Conservation (phyloP, 1,140 invertebrate species). For the Hyles vespertilio region DNA sequence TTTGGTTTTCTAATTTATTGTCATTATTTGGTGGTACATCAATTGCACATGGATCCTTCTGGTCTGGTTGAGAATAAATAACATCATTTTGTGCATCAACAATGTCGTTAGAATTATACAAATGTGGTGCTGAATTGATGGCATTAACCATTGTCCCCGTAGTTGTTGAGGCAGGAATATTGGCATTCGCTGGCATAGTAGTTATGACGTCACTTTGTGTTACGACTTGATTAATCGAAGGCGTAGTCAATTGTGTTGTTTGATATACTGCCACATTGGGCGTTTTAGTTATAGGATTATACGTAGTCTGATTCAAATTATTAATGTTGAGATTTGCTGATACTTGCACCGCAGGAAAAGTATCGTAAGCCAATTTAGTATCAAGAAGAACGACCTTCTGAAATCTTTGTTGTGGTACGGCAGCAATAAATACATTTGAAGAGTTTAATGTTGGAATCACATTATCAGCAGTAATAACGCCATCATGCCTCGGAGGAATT, state of each 20-base stretch:
- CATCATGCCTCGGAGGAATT: too few relatives aligned
- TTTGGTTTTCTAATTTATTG: not conserved
- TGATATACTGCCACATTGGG: slow-evolving; percentile 38
- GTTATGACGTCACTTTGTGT: too few relatives aligned
- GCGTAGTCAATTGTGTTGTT: slow-evolving; percentile 5
- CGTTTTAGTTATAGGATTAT: slow-evolving; percentile 28
- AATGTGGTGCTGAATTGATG: too few relatives aligned
- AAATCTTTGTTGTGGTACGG: slow-evolving; percentile 20
- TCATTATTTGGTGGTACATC: too few relatives aligned
- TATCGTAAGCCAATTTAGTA: slow-evolving; percentile 37
- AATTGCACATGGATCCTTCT: too few relatives aligned
- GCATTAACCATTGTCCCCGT: too few relatives aligned
- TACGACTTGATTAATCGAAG: not conserved
- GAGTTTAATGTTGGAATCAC: not conserved
- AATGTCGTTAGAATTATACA: too few relatives aligned
- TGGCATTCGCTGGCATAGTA: too few relatives aligned
- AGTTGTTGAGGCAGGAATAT: too few relatives aligned
- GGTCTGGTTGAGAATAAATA: too few relatives aligned
- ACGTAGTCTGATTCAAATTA: slow-evolving; percentile 16
- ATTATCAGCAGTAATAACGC: not conserved
- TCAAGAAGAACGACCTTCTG: slow-evolving; percentile 44
- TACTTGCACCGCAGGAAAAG: slow-evolving; percentile 23
- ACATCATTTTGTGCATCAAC: too few relatives aligned
- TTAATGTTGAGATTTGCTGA: slow-evolving; percentile 10
- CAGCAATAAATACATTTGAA: slow-evolving; percentile 12